phyloP scores from a whole-genome alignment of 2,113 vertebrate species.

The Sorex fumeus region DNA sequence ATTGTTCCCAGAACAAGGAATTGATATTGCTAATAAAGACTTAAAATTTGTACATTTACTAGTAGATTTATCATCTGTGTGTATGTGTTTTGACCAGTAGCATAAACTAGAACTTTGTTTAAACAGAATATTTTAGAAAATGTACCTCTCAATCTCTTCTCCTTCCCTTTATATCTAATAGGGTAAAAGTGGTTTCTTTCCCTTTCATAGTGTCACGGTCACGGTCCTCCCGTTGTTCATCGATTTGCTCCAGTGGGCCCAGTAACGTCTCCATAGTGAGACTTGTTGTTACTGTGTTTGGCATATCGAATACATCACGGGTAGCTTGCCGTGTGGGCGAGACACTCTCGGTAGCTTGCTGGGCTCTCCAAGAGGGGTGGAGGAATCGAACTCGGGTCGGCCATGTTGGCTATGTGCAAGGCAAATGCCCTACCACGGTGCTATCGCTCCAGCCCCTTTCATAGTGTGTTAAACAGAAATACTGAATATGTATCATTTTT shows the following conservation, averaged over 20 bases:
- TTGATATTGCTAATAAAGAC: neutral
- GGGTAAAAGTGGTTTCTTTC: neutral
- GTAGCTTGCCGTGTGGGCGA: no score
- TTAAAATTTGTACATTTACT: neutral
- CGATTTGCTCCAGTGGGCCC: no score
- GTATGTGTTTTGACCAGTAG: neutral
- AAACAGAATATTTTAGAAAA: constrained; percentile 22
- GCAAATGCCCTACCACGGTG: no score
- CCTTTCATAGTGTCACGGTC: neutral
- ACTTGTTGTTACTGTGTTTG: no score
- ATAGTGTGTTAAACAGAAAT: constrained; percentile 35
- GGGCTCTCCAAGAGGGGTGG: no score
- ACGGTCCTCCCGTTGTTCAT: no score
- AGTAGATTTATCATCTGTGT: neutral
- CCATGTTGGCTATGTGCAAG: no score
- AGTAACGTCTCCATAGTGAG: no score
- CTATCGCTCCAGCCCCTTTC: no score
- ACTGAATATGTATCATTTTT: constrained; percentile 27
- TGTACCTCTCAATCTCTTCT: constrained; percentile 16
- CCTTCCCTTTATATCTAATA: constrained; percentile 1
- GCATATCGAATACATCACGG: no score
- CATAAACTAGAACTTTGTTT: constrained; percentile 1
- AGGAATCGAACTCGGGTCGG: no score
- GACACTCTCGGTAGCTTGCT: no score
- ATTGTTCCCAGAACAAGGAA: constrained; percentile 30